Evolutionary conservation across 2,797 vertebrate genomes (phyloP).

Genomic region (Synaphobranchus kaupii): DNA sequence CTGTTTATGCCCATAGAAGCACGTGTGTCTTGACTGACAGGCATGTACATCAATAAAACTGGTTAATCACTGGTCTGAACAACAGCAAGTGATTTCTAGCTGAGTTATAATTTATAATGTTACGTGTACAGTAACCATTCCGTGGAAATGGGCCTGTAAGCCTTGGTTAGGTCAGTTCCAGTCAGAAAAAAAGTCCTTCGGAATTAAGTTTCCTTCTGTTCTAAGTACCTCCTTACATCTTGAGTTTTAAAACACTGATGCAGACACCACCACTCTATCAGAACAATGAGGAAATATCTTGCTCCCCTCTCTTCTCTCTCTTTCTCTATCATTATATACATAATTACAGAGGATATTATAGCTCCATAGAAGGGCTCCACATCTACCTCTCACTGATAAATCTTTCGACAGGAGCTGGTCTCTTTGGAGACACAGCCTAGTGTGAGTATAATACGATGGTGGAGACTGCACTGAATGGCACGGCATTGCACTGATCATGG

Average conservation of each 20-base stretch:
- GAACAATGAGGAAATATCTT: not conserved
- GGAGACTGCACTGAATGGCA: constrained; percentile 43
- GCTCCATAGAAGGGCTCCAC: not conserved
- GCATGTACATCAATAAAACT: not conserved
- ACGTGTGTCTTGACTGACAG: too few relatives aligned
- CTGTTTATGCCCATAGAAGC: too few relatives aligned
- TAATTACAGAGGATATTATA: constrained; percentile 20
- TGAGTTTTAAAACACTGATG: not conserved
- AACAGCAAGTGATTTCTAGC: not conserved
- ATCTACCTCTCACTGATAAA: not conserved
- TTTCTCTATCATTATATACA: constrained; percentile 13
- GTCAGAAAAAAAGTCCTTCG: too few relatives aligned
- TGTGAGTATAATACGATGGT: constrained; percentile 57
- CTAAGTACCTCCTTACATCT: not conserved
- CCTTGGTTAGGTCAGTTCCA: not conserved
- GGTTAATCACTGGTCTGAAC: not conserved
- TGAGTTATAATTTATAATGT: not conserved
- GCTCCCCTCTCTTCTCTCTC: not conserved
- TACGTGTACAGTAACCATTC: not conserved
- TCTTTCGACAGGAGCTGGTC: constrained; percentile 15
- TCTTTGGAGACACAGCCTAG: constrained; percentile 42
- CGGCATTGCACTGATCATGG: constrained; percentile 30
- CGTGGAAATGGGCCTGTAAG: not conserved
- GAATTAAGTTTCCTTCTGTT: not conserved
- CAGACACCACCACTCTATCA: not conserved